Evolutionary conservation across 1,140 invertebrate genomes (phyloP), one percentile per base, ranked within the genome.

Genomic region (Lerema accius): DNA sequence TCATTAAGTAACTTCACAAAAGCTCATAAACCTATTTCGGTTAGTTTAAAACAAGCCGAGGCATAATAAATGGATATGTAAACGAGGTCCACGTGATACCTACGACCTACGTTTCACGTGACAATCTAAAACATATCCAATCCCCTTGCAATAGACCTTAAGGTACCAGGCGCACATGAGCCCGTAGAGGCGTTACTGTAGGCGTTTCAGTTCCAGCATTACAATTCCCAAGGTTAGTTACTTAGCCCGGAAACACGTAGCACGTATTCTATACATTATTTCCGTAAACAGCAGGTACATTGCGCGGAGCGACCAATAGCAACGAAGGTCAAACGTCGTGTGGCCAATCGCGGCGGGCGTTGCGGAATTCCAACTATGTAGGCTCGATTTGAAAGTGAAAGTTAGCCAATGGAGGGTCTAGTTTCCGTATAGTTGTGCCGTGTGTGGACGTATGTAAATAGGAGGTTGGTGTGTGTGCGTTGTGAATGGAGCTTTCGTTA

Each of bases 311-410:
- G 43, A 40, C 84, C 82, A 86, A 86, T 86, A 61, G 73, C 71
- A 67, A 60, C 65, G 73, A 86, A 86, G 82, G 84, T 86, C 84
- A 85, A 66, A 79, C 69, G 70, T 73, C 55, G 74, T 76, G 67
- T 82, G 77, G 64, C 84, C 84, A 86, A 86, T 84, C 67, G 64
- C 65, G 56, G 61, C 60, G 61, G 56, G 53, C 55, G 63, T 53
- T 76, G 71, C 67, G 78, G 79, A 69, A 84, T 84, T 77, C 73
- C 49, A 84, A 84, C 77, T 84, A 82, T 84, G 84, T 84, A 86
- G 82, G 84, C 78, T 86, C 75, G 70, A 67, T 75, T 63, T 68
- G 84, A 84, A 78, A 86, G 80, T 73, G 80, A 86, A 86, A 83
- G 76, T 82, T 48, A 72, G 65, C 84, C 80, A 86, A 86, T 84